These are phyloP conservation scores for Anhinga rufa DNA, from an alignment of 2,113 vertebrate genomes.

Conservation along the genomic window DNA sequence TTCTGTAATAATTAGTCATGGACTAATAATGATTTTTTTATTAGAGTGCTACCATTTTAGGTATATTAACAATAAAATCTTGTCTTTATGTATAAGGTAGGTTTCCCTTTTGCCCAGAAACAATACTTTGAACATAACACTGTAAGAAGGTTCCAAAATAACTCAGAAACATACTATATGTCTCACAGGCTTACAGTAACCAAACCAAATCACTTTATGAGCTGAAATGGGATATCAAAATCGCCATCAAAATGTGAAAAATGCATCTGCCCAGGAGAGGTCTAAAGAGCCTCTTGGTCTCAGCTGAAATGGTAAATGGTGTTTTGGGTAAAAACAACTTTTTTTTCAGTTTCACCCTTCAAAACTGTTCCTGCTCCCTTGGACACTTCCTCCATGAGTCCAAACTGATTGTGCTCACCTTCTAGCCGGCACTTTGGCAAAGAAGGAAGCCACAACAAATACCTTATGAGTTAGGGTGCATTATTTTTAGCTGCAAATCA, in stretches of 20 bases:
- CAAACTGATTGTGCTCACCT: background rate
- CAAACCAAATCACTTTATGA: background rate
- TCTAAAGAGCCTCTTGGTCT: background rate
- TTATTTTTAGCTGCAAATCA: background rate
- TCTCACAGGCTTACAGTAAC: background rate
- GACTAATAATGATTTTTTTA: background rate
- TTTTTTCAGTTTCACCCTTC: background rate
- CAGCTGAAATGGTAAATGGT: background rate
- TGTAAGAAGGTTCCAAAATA: background rate
- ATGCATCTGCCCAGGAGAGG: background rate
- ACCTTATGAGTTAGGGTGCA: background rate
- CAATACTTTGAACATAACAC: background rate
- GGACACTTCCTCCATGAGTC: background rate
- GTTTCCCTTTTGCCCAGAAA: background rate
- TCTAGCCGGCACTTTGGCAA: background rate
- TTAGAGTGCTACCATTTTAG: background rate
- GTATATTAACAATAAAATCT: background rate
- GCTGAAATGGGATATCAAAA: background rate
- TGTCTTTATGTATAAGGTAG: background rate
- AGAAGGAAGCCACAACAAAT: background rate
- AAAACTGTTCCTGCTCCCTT: background rate
- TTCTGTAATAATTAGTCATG: background rate
- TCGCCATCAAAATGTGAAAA: background rate
- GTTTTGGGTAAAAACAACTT: background rate
- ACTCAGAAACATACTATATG: background rate